Percentiles rank a stretch among this genome's conserved stretches.
Conservation (phyloP, 2,113 vertebrate species). For the Rhombomys opimus region DNA sequence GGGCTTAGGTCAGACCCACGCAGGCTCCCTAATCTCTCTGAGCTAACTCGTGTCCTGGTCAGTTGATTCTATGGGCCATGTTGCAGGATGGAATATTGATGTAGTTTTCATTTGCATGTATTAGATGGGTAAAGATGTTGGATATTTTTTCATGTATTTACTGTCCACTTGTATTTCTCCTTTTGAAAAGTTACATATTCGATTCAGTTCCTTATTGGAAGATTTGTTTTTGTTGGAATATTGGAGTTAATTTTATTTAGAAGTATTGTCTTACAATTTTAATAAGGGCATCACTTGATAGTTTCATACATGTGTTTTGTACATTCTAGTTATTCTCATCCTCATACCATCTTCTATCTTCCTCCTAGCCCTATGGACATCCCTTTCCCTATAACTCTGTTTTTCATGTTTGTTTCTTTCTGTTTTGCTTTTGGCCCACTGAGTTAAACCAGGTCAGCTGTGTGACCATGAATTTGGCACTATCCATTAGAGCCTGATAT, state of each 20-base stretch:
- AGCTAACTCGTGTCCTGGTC: too few species aligned
- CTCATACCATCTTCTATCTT: not conserved
- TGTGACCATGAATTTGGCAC: not conserved
- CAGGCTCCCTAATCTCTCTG: too few species aligned
- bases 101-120: too few species aligned
- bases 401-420: not conserved
- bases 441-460: not conserved
- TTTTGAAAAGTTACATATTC: too few species aligned
- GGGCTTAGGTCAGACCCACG: too few species aligned
- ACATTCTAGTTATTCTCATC: not conserved
- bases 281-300: not conserved
- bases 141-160: too few species aligned
- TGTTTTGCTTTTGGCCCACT: not conserved
- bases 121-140: too few species aligned
- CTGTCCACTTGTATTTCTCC: too few species aligned
- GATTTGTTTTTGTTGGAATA: not conserved
- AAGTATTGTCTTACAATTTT: not conserved
- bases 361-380: not conserved
- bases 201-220: too few species aligned
- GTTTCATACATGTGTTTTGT: not conserved
- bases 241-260: not conserved
- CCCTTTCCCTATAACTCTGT: not conserved
- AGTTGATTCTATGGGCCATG: too few species aligned
- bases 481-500: not conserved
- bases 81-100: too few species aligned